phyloP scores from a whole-genome alignment of 2,888 invertebrate species.

The Cheilosia soror region DNA sequence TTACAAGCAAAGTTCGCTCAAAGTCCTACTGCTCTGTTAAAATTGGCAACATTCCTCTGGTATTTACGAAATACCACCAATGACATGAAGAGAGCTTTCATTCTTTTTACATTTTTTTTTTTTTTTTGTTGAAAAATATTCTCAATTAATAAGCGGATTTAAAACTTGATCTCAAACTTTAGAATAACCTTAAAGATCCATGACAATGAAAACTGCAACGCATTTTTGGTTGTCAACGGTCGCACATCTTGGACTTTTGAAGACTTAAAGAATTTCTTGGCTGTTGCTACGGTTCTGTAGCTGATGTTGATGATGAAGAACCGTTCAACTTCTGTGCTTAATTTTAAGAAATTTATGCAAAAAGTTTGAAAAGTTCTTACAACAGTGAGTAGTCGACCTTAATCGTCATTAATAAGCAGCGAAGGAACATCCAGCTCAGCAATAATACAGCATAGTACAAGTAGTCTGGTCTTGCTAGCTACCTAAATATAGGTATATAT shows the following conservation, averaged over 20 bases:
- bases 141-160: conserved; percentile 69
- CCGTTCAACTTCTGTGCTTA: conserved; percentile 72
- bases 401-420: conserved; percentile 73
- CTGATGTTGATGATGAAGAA: conserved; percentile 71
- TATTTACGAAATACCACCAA: not conserved
- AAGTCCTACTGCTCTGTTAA: not conserved
- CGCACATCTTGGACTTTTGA: conserved; percentile 33
- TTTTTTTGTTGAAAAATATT: conserved; percentile 8
- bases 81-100: conserved; percentile 24
- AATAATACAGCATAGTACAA: conserved; percentile 50
- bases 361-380: conserved; percentile 67
- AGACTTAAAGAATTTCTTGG: not conserved
- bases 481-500: not conserved
- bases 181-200: conserved; percentile 54
- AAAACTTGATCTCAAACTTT: conserved; percentile 60
- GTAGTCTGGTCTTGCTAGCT: not conserved
- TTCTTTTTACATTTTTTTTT: not conserved
- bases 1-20: conserved; percentile 47
- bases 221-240: conserved; percentile 49
- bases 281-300: conserved; percentile 26
- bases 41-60: conserved; percentile 9
- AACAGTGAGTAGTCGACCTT: conserved; percentile 69
- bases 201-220: conserved; percentile 57
- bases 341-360: conserved; percentile 67
- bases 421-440: conserved; percentile 62